phyloP scores from a whole-genome alignment of 2,888 invertebrate species.

The Parasteatoda lunata region DNA sequence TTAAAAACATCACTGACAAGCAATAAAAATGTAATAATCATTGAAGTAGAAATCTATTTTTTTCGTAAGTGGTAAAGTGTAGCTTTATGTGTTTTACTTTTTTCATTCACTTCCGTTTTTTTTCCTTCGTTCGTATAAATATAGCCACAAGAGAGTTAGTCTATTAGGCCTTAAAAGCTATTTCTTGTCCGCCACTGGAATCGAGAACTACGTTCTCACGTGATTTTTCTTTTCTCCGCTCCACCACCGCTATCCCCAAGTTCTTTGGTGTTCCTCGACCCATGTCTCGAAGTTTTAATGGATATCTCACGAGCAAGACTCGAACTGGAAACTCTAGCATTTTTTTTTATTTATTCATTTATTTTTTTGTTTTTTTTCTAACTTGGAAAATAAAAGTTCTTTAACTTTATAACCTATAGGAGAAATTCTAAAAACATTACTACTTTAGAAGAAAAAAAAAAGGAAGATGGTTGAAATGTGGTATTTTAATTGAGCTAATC shows the following conservation, averaged over 20 bases:
- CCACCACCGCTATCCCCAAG: conserved; percentile 6
- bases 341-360: background rate
- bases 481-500: too few species aligned
- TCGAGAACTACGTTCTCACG: conserved; percentile 42
- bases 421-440: too few species aligned
- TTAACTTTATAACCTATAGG: too few species aligned
- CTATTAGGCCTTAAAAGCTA: conserved; percentile 66
- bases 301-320: conserved; percentile 29
- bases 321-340: background rate
- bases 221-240: conserved; percentile 55
- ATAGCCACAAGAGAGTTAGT: conserved; percentile 50
- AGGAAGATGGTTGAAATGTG: too few species aligned
- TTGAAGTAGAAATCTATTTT: too few species aligned
- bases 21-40: too few species aligned
- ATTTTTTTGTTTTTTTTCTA: background rate
- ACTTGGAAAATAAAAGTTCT: too few species aligned
- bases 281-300: conserved; percentile 48
- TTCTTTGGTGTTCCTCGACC: conserved; percentile 17
- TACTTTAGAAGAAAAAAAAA: too few species aligned
- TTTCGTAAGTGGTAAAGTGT: background rate
- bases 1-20: too few species aligned
- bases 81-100: background rate
- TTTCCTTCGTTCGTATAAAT: conserved; percentile 47
- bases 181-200: conserved; percentile 54
- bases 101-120: background rate